phyloP scores from a whole-genome alignment of 2,113 vertebrate species.

The Cheirogaleus medius region DNA sequence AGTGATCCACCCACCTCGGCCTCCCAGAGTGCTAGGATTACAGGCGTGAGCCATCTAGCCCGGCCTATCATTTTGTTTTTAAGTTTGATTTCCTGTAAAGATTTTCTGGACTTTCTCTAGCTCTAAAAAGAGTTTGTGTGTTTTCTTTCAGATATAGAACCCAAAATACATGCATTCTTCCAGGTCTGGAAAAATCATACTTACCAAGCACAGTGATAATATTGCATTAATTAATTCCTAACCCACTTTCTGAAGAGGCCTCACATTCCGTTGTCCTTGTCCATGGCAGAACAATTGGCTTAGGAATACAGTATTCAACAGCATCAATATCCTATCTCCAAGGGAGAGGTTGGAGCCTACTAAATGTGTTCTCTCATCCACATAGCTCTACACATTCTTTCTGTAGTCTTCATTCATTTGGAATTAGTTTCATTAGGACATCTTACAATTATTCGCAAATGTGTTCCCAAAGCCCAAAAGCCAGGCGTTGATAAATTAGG shows the following conservation, averaged over 20 bases:
- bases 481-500: neutral
- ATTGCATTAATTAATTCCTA: neutral
- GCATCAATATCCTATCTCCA: neutral
- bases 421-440: neutral
- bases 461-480: neutral
- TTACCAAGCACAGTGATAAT: neutral
- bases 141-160: neutral
- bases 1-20: too few relatives aligned
- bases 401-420: neutral
- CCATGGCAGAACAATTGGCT: neutral
- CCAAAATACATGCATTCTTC: neutral
- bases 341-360: neutral
- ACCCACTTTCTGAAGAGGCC: neutral
- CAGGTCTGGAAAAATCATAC: neutral
- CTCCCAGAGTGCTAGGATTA: too few relatives aligned
- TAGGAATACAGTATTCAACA: neutral
- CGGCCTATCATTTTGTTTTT: neutral
- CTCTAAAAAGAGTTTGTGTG: neutral
- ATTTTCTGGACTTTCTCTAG: neutral
- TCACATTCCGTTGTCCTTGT: neutral
- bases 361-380: neutral
- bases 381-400: neutral
- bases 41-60: too few relatives aligned
- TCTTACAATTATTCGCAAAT: neutral
- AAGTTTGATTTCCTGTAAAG: neutral